phyloP scores from a whole-genome alignment of 2,113 vertebrate species.

The Daphoenositta chrysoptera region DNA sequence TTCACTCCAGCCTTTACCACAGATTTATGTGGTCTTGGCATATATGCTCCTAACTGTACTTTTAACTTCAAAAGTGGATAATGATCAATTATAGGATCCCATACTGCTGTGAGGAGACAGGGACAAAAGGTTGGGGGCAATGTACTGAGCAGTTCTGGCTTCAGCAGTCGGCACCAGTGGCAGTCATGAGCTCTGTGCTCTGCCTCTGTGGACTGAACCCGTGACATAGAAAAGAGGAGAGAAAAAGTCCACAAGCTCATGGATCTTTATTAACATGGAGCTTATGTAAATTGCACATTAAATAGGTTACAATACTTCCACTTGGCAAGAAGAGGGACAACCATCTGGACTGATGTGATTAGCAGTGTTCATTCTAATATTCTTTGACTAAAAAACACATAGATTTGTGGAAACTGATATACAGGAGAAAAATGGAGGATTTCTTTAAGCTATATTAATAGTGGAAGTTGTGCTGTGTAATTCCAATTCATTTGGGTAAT shows the following conservation, averaged over 20 bases:
- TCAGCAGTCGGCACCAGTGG: background rate
- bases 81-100: background rate
- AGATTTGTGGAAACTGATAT: constrained; percentile 32
- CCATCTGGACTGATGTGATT: constrained; percentile 71
- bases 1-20: background rate
- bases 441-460: constrained; percentile 58
- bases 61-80: constrained; percentile 11
- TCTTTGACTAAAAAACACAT: constrained; percentile 52
- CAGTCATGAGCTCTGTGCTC: background rate
- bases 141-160: background rate
- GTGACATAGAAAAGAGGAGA: background rate
- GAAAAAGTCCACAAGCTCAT: constrained; percentile 4
- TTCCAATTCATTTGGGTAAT: constrained; percentile 62
- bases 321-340: constrained; percentile 58
- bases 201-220: background rate
- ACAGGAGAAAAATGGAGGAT: constrained; percentile 6
- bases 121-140: background rate
- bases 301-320: constrained; percentile 54
- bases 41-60: background rate
- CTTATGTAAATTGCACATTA: constrained; percentile 59
- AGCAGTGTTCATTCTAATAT: constrained; percentile 64
- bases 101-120: background rate
- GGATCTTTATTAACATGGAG: constrained; percentile 53
- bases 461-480: constrained; percentile 19
- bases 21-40: constrained; percentile 9